Evolutionary conservation across 1,140 invertebrate genomes (phyloP).

Genomic region (Calephelis nemesis): DNA sequence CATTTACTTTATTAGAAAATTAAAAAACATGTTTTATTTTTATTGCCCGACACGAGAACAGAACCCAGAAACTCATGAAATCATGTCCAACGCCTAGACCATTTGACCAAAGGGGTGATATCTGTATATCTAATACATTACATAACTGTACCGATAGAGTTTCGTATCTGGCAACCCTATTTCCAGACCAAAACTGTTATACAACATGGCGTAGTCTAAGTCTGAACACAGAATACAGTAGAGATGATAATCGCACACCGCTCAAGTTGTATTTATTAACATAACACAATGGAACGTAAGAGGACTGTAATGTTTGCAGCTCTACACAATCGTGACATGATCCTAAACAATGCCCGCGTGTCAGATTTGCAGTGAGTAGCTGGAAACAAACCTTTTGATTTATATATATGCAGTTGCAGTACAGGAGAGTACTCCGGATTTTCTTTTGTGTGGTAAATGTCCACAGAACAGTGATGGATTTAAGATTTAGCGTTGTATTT

Average conservation of each 20-base stretch:
- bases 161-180: too few species aligned
- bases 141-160: too few species aligned
- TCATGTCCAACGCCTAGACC: too few species aligned
- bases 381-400: slow-evolving; percentile 2
- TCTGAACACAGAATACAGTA: not conserved
- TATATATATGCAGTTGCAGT: slow-evolving; percentile 4
- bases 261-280: slow-evolving; percentile 23
- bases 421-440: not conserved
- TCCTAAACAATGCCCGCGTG: slow-evolving; percentile 16
- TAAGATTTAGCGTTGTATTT: too few species aligned
- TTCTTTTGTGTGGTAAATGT: not conserved
- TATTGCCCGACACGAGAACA: too few species aligned
- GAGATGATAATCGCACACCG: slow-evolving; percentile 8
- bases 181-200: not conserved
- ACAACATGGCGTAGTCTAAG: not conserved
- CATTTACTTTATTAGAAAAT: too few species aligned
- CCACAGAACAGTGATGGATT: too few species aligned
- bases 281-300: slow-evolving; percentile 24
- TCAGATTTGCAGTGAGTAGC: slow-evolving; percentile 18
- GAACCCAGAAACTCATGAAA: too few species aligned
- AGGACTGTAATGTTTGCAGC: slow-evolving; percentile 16
- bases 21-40: too few species aligned
- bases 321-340: slow-evolving; percentile 17
- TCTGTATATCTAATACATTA: too few species aligned
- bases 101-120: too few species aligned